phyloP scores from a whole-genome alignment of 2,888 invertebrate genomes.

The Macrosoma leucophasiata region DNA sequence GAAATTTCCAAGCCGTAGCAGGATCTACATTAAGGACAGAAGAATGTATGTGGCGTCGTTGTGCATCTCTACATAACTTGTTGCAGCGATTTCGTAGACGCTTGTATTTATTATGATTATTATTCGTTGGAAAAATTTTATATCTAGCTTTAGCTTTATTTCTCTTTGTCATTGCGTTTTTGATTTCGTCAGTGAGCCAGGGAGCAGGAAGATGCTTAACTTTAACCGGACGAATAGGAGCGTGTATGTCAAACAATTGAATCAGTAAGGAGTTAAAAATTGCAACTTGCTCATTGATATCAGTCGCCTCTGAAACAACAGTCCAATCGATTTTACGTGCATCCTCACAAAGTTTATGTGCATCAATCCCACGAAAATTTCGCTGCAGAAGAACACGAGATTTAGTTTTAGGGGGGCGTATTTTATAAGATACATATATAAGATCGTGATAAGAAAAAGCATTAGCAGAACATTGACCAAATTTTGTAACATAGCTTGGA shows the following conservation, averaged over 20 bases:
- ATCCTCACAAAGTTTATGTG: conserved; percentile 6
- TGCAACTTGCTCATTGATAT: conserved; percentile 13
- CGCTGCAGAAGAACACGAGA: conserved; percentile 8
- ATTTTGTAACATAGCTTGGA: conserved; percentile 5
- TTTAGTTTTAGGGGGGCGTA: conserved; percentile 13
- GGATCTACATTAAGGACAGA: conserved; percentile 6
- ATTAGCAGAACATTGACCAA: conserved; percentile 15
- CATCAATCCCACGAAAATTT: conserved; percentile 13
- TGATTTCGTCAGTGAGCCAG: conserved; percentile 17
- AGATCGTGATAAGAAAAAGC: conserved; percentile 18
- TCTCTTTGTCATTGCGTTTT: conserved; percentile 6
- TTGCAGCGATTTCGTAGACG: conserved; percentile 9
- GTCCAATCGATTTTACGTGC: conserved; percentile 13
- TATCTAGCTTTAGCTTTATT: conserved; percentile 12
- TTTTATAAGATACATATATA: conserved; percentile 17
- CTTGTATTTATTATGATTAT: conserved; percentile 6
- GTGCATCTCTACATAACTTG: conserved; percentile 8
- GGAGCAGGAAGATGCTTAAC: conserved; percentile 15
- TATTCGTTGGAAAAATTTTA: conserved; percentile 4
- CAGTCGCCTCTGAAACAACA: not conserved
- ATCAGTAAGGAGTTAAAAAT: conserved; percentile 11
- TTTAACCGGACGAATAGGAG: conserved; percentile 12
- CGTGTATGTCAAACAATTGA: conserved; percentile 16
- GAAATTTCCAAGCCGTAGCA: conserved; percentile 6
- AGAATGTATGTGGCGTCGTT: conserved; percentile 9